Base-by-base conservation (phyloP, 2,888 invertebrate species). In the Linnaemya tessellans region DNA sequence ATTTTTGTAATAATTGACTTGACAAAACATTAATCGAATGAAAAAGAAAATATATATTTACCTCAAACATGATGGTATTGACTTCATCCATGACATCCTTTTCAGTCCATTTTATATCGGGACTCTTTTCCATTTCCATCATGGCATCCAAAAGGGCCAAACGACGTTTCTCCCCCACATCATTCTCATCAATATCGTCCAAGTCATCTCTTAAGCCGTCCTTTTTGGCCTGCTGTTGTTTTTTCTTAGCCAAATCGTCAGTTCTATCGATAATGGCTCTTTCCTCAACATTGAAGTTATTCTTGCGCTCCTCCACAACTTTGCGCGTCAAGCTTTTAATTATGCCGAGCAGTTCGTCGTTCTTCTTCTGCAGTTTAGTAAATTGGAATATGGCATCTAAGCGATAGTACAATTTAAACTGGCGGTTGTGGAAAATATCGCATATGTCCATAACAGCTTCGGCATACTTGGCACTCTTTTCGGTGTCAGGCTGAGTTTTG, bases 401-500 rank as follows among this genome's bases (percentile, higher is more conserved):
- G 86, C 96, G 94, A 70, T 96, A 92, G 94, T 96, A 95, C 22
- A 96, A 90, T 90, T 96, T 96, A 84, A 96, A 95, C 89, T 96
- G 96, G 73, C 97, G 94, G 87, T 96, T 93, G 89, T 97, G 97
- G 10, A 97, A 94, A 74, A 97, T 96, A 88, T 96, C 96, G 89
- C 96, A 96, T 96, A 97, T 96, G 88, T 97, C 96, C 95, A 97
- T 96, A 0, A 97, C 97, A 84, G 97, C 97, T 95, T 96, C 95
- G 0, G 97, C 97, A 89, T 97, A 97, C 89, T 96, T 96, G 89
- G 95, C 96, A 71, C 96, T 96, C 88, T 89, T 94, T 93, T 89
- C 94, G 93, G 91, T 94, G 94, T 90, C 95, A 94, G 91, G 96
- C 95, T 49, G 95, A 95, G 94, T 94, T 90, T 95, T 96, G 80